Evolutionary conservation across 2,888 invertebrate genomes (phyloP).

Genomic region (Trypoxylon attenuatum): DNA sequence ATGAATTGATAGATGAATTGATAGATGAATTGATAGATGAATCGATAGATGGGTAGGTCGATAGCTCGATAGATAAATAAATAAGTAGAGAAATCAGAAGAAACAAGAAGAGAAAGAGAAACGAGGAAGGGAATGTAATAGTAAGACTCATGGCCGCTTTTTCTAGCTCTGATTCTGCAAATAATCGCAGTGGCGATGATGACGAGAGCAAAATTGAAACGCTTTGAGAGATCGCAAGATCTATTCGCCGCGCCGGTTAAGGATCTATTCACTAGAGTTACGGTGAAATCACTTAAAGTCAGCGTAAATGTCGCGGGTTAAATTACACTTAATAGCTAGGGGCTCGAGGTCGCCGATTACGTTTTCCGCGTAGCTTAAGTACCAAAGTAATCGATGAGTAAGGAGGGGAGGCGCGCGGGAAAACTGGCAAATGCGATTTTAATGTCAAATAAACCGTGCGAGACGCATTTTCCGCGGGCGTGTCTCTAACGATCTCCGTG

Average conservation of each 20-base stretch:
- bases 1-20: too few species aligned
- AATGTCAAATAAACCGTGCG: conserved; percentile 40
- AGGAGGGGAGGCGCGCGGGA: conserved; percentile 15
- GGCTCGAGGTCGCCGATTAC: neutral
- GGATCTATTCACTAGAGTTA: neutral
- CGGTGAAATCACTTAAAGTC: conserved; percentile 11
- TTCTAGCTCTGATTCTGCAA: too few species aligned
- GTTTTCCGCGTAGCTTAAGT: neutral
- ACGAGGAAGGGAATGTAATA: too few species aligned
- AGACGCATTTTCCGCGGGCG: conserved; percentile 35
- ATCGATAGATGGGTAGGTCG: too few species aligned
- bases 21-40: too few species aligned
- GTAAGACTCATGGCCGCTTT: too few species aligned
- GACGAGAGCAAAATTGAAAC: too few species aligned
- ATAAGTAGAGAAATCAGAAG: too few species aligned
- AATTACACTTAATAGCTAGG: conserved; percentile 19
- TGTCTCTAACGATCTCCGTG: conserved; percentile 42
- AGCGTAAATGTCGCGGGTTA: conserved; percentile 19
- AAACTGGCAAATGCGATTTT: conserved; percentile 57
- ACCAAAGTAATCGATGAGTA: conserved; percentile 23
- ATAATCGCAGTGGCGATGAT: too few species aligned
- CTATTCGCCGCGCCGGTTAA: too few species aligned
- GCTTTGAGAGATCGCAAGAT: neutral
- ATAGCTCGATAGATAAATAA: too few species aligned
- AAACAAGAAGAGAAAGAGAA: too few species aligned